Evolutionary conservation across 2,888 invertebrate species (phyloP), one percentile per base, ranked within the genome.

Genomic region (Gasteruption jaculator): DNA sequence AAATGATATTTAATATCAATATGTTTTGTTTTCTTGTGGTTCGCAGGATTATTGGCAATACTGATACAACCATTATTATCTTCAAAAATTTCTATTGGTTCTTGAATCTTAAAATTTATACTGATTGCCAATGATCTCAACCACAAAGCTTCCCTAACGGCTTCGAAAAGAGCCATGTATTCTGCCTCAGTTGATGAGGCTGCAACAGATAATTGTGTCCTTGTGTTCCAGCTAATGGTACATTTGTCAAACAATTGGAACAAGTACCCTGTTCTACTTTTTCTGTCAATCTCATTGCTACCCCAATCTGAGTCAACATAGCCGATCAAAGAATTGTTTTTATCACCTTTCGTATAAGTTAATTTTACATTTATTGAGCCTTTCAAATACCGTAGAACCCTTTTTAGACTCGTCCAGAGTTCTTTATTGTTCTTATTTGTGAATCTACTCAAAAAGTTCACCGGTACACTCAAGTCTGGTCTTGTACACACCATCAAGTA

Each of bases 1-100:
- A 49, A 52, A 43, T 51, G 50, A 48, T 56, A 52, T 33, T 60
- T 60, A 18, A 60, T 60, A 39, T 63, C 60, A 39, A 63, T 61
- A 43, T 61, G 56, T 49, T 63, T 58, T 40, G 59, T 52, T 48
- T 57, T 46, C 27, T 51, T 47, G 25, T 47, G 35, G 19, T 31
- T 63, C 56, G 41, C 43, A 15, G 54, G 56, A 50, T 60, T 56
- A 30, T 57, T 61, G 15, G 58, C 60, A 24, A 45, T 59, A 45
- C 49, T 56, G 16, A 65, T 63, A 38, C 61, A 62, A n/a, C 60
- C 54, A 46, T 52, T 57, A 48, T 64, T 65, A 48, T 64, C 63
- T 49, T 65, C 60, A 44, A 42, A 58, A 22, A 57, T 53, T 12
- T 39, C 12, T 22, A 57, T 54, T 19, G 56, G 52, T 32, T 47